Conservation (phyloP, 2,888 invertebrate species). For the Theodoxus fluviatilis region DNA sequence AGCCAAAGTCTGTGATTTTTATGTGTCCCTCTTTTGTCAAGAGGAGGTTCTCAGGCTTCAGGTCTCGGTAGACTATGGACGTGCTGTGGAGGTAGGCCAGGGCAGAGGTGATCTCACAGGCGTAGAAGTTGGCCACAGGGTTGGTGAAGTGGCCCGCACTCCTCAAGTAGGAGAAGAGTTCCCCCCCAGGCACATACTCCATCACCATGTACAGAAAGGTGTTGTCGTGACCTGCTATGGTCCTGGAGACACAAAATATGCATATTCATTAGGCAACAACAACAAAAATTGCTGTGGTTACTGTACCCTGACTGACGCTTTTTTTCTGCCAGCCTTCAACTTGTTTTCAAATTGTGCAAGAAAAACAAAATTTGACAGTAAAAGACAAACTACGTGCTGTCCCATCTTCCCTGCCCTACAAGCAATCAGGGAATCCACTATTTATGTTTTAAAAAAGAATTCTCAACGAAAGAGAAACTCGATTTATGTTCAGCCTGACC, state of each 20-base stretch:
- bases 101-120: conserved; percentile 91
- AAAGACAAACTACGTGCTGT: too few relatives aligned
- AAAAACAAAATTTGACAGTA: too few relatives aligned
- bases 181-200: conserved; percentile 94
- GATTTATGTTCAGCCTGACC: too few relatives aligned
- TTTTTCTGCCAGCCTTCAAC: too few relatives aligned
- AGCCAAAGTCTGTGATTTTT: conserved; percentile 97
- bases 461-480: too few relatives aligned
- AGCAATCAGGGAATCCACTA: too few relatives aligned
- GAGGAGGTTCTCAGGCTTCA: conserved; percentile 81
- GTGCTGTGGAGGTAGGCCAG: conserved; percentile 91
- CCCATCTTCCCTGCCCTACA: too few relatives aligned
- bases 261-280: too few relatives aligned
- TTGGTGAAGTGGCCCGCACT: conserved; percentile 84
- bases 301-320: not conserved
- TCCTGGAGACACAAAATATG: too few relatives aligned
- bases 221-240: conserved; percentile 87
- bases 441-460: too few relatives aligned
- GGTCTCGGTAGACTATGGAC: conserved; percentile 64
- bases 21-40: conserved; percentile 92
- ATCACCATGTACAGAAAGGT: conserved; percentile 94
- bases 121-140: conserved; percentile 88
- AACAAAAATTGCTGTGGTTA: not conserved
- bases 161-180: conserved; percentile 92
- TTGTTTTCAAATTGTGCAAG: not conserved